A percentile compares a stretch with the other conserved stretches of the same genome.
Evolutionary conservation across 2,797 vertebrate species (phyloP).

Genomic region (Hyperoplus immaculatus): DNA sequence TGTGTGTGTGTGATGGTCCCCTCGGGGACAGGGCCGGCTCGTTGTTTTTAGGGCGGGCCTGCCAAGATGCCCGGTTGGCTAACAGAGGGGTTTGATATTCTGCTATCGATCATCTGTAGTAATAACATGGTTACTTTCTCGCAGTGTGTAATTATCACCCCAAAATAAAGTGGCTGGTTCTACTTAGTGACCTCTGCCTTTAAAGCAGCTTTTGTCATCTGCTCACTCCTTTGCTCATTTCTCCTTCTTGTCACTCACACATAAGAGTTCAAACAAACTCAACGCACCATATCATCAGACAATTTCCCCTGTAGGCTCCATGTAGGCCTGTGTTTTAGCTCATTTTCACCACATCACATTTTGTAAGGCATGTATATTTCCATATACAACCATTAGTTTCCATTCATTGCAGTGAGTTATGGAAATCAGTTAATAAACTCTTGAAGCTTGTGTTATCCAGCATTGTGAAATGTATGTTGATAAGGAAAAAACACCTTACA

Average conservation of each 20-base stretch:
- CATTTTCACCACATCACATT: background rate
- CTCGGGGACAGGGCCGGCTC: slow-evolving; percentile 60
- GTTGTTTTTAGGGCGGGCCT: slow-evolving; percentile 65
- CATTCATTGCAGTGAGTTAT: background rate
- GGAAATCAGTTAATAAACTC: background rate
- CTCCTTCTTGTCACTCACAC: background rate
- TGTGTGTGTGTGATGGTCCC: slow-evolving; percentile 33
- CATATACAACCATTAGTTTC: background rate
- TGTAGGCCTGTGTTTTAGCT: slow-evolving; percentile 3
- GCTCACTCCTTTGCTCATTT: slow-evolving; percentile 26
- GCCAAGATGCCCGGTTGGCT: slow-evolving; percentile 62
- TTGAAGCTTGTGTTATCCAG: too few species aligned
- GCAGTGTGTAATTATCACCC: slow-evolving; percentile 80
- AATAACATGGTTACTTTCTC: slow-evolving; percentile 78
- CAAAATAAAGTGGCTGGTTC: slow-evolving; percentile 79
- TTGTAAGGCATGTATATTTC: background rate
- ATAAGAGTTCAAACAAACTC: slow-evolving; percentile 8
- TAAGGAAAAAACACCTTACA: too few species aligned
- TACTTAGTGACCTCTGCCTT: slow-evolving; percentile 49
- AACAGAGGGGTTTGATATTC: slow-evolving; percentile 73
- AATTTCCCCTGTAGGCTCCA: slow-evolving; percentile 30
- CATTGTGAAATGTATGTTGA: too few species aligned
- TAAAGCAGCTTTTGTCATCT: slow-evolving; percentile 57
- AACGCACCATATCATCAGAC: slow-evolving; percentile 38
- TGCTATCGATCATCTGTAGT: slow-evolving; percentile 84